phyloP scores from a whole-genome alignment of 35 echinoderm and acorn worm genomes.

The Chiridota heheva region DNA sequence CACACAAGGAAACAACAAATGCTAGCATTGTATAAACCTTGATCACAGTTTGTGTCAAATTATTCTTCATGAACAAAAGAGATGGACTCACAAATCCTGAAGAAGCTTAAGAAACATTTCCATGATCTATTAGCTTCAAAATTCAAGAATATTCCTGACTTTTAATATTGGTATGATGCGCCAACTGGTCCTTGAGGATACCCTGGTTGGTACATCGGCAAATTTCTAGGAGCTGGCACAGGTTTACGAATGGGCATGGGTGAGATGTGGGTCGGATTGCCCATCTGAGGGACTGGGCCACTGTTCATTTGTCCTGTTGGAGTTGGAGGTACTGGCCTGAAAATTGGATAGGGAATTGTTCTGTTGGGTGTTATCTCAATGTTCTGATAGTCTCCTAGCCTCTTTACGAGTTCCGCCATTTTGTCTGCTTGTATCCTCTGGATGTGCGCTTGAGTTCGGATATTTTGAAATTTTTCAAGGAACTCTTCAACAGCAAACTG shows the following conservation, averaged over 20 bases:
- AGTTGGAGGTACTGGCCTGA: background rate
- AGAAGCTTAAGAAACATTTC: too few relatives aligned
- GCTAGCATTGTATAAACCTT: too few relatives aligned
- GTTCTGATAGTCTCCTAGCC: background rate
- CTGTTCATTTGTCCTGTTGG: constrained; percentile 12
- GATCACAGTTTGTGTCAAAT: too few relatives aligned
- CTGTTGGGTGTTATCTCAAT: background rate
- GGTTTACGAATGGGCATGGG: constrained; percentile 14
- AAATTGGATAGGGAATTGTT: background rate
- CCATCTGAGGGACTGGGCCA: background rate
- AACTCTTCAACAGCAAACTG: constrained; percentile 63
- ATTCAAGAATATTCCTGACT: too few relatives aligned
- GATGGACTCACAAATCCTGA: too few relatives aligned
- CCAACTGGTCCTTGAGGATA: too few relatives aligned
- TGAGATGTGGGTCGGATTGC: constrained; percentile 2
- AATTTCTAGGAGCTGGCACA: background rate
- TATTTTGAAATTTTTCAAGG: constrained; percentile 68
- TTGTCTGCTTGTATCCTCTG: constrained; percentile 87
- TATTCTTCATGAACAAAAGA: too few relatives aligned
- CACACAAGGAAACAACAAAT: too few relatives aligned
- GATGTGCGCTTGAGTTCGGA: constrained; percentile 59
- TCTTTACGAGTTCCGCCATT: constrained; percentile 66
- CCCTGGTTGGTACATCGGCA: too few relatives aligned
- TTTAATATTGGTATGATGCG: too few relatives aligned
- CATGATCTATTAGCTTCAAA: too few relatives aligned